These are phyloP conservation scores for Tretioscincus oriximinensis DNA, from an alignment of 2,113 vertebrate genomes.

Conservation along the genomic window DNA sequence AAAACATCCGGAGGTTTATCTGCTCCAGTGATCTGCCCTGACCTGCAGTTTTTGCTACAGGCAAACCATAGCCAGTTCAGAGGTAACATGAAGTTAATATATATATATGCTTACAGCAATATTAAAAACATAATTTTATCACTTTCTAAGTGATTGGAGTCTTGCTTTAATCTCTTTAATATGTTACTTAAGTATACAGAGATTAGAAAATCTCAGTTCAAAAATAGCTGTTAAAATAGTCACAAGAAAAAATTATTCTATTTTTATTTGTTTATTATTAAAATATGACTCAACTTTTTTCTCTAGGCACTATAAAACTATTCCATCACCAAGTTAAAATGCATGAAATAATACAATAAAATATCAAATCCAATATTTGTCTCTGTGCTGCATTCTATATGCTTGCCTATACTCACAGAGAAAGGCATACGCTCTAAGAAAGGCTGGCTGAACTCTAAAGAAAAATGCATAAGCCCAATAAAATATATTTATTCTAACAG, in stretches of 20 bases:
- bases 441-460: not conserved
- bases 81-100: too few relatives aligned
- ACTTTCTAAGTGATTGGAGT: too few relatives aligned
- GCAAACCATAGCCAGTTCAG: too few relatives aligned
- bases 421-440: not conserved
- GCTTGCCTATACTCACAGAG: too few relatives aligned
- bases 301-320: not conserved
- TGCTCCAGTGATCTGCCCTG: too few relatives aligned
- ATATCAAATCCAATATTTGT: not conserved
- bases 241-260: not conserved
- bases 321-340: not conserved
- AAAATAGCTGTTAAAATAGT: not conserved
- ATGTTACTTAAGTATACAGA: not conserved
- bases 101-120: too few relatives aligned
- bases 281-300: not conserved
- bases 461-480: not conserved
- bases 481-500: not conserved
- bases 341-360: not conserved
- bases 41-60: too few relatives aligned
- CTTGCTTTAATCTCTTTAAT: not conserved
- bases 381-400: not conserved
- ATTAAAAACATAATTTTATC: too few relatives aligned
- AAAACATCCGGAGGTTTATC: too few relatives aligned
- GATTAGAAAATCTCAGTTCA: not conserved
- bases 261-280: not conserved